Evolutionary conservation across 2,888 invertebrate species (phyloP), one percentile per base, ranked within the genome.

Genomic region (Macaria notata): DNA sequence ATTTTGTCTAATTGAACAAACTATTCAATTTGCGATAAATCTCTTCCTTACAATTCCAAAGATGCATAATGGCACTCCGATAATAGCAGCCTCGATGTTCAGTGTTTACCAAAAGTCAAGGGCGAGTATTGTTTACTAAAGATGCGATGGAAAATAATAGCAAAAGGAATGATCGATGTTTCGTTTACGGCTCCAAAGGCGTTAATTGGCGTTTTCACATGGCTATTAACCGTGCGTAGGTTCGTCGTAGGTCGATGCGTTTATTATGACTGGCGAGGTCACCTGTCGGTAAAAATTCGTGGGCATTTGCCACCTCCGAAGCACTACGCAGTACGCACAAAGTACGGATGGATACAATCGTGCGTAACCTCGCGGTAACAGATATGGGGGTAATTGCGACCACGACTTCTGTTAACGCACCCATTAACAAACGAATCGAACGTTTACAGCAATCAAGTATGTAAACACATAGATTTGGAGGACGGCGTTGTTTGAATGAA

Each of bases 101-200:
- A 65, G 64, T 67, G 59, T 66, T 72, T 71, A 65, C 54, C 39
- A 84, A 82, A 86, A 84, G 84, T 85, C 88, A 88, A 86, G 88
- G 86, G 71, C 68, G 66, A 31, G 66, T 70, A 83, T 86, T 86
- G 83, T 86, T 83, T 77, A 79, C 74, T n/a, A 78, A 73, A 64
- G 64, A 61, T 68, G 68, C 65, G 49, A 42, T 57, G 50, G 46
- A 54, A 58, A 60, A 54, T 49, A 53, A 60, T 49, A 50, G 59
- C 56, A 61, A 61, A 54, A 63, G 57, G 68, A 63, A 65, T 64
- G 66, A 64, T 64, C 55, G 61, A 66, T 65, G 55, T 46, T 60
- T 72, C 75, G 68, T 72, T 75, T n/a, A 56, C 33, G 41, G 19
- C 39, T 67, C 68, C 64, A 60, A 70, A 69, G 63, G 64, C 58